Evolutionary conservation across 2,888 invertebrate genomes (phyloP).

Genomic region (Rhopalosiphum nymphaeae): DNA sequence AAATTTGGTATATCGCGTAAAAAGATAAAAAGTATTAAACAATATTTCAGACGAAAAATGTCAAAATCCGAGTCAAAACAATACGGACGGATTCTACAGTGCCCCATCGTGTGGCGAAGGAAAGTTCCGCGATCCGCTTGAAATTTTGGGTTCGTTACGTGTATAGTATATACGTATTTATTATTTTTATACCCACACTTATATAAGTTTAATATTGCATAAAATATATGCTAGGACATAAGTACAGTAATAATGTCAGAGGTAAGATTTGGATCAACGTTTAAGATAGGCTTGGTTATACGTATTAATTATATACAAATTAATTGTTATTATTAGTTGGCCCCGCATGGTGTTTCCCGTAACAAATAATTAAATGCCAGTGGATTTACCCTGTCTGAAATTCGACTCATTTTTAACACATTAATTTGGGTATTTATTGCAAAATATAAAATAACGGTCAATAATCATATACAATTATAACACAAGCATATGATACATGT

Average conservation of each 20-base stretch:
- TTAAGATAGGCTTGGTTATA: background rate
- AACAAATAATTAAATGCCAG: no score
- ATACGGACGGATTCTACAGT: background rate
- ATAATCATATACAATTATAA: no score
- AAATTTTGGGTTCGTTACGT: background rate
- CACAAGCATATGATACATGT: no score
- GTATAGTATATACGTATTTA: background rate
- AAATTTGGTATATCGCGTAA: background rate
- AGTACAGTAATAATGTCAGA: background rate
- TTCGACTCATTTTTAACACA: no score
- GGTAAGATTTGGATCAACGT: background rate
- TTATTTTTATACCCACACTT: background rate
- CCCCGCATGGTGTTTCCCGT: no score
- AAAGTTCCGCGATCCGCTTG: background rate
- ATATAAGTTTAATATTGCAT: background rate
- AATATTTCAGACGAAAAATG: background rate
- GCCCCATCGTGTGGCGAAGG: background rate
- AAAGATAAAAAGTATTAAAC: background rate
- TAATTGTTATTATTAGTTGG: no score
- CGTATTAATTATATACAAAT: no score
- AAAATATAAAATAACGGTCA: no score
- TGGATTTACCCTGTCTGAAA: no score
- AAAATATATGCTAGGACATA: background rate
- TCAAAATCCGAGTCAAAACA: background rate
- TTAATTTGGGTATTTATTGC: no score